Base-by-base conservation (phyloP, 2,888 invertebrate genomes). In the Tipula confusa region DNA sequence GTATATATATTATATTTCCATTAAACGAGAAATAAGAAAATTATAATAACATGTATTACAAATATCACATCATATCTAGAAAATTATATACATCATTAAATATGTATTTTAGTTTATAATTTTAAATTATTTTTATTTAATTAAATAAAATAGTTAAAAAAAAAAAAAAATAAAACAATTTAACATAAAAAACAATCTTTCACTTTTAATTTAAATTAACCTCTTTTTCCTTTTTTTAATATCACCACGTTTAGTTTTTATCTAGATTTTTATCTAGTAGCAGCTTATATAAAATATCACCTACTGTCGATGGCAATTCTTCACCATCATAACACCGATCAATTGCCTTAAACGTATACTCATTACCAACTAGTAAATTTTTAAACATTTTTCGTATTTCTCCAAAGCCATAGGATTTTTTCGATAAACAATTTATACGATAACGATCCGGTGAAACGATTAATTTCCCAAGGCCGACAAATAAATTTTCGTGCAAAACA, bases 331-430 rank as follows among this genome's bases (percentile, higher is more conserved):
- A 31, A 80, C 80, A 80, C 1, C 80, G 80, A 80, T 80, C 80
- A n/a, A 80, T 29, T n/a, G 80, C 29, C 15, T 29, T 80, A 29
- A 80, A 29, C 29, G 29, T 7, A 7, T 29, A 31, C 2, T 31
- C 29, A 29, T 80, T 29, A 15, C 31, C 31, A 9, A 24, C 24
- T 15, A 80, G 80, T 29, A 80, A 6, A 15, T 31, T 13, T 80
- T 80, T 31, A n/a, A 80, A 80, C n/a, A 80, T 29, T 80, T 80
- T 80, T 5, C 80, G 80, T 29, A 80, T 15, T n/a, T 80, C 80
- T 1, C 15, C 29, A 31, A 80, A 80, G 5, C 29, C 29, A n/a
- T 29, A 29, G n/a, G 29, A 31, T 80, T 80, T 80, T 80, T 80
- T 80, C 31, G 80, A 80, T 80, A 80, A 80, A 28, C 80, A 80